Evolutionary conservation across 2,888 invertebrate species (phyloP).

Genomic region (Ornithoptera alexandrae): DNA sequence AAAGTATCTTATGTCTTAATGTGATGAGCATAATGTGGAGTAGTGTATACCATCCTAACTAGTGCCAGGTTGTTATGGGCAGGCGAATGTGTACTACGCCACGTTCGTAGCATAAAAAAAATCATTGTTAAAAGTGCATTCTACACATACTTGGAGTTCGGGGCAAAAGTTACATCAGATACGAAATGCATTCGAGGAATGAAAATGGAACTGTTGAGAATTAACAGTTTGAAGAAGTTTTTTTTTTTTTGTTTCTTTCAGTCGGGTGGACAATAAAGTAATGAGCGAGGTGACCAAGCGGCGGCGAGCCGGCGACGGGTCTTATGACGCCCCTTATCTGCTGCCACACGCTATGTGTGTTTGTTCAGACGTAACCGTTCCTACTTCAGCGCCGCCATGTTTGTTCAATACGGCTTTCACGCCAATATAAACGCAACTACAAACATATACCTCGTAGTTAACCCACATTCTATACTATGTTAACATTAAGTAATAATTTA

Average conservation of each 20-base stretch:
- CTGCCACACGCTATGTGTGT: slow-evolving; percentile 69
- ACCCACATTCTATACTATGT: slow-evolving; percentile 12
- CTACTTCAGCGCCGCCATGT: slow-evolving; percentile 29
- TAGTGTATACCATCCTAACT: too few species aligned
- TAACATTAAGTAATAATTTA: background rate
- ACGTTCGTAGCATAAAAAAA: too few species aligned
- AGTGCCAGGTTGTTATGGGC: too few species aligned
- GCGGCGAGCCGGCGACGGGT: slow-evolving; percentile 63
- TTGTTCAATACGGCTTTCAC: slow-evolving; percentile 22
- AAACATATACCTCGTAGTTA: slow-evolving; percentile 4
- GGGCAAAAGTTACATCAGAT: background rate
- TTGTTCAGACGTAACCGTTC: slow-evolving; percentile 38
- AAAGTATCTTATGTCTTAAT: too few species aligned
- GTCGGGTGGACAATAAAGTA: slow-evolving; percentile 71
- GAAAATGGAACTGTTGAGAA: background rate
- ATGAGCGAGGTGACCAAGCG: slow-evolving; percentile 60
- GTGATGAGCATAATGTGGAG: too few species aligned
- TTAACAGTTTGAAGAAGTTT: background rate
- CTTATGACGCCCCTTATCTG: slow-evolving; percentile 75
- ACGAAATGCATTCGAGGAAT: background rate
- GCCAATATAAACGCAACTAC: slow-evolving; percentile 21
- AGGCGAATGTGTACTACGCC: too few species aligned
- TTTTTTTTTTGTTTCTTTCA: slow-evolving; percentile 47
- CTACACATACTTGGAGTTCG: background rate
- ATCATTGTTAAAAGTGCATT: too few species aligned